phyloP scores from a whole-genome alignment of 2,888 invertebrate genomes.

The Caenorhabditis plicata region DNA sequence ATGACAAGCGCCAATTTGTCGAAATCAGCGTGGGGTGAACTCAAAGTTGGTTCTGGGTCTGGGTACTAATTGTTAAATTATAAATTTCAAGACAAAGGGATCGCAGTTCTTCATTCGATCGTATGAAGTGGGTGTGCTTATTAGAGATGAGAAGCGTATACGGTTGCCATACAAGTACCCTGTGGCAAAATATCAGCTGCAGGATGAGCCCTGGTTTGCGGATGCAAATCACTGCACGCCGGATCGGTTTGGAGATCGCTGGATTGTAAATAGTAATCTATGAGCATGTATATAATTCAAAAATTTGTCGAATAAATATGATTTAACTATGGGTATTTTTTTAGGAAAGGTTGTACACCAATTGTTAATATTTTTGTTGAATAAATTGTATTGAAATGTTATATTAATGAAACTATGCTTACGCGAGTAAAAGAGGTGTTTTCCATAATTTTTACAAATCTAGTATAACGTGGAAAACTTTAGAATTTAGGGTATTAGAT shows the following conservation, averaged over 20 bases:
- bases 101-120: slow-evolving; percentile 41
- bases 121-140: slow-evolving; percentile 58
- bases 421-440: too few species aligned
- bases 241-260: slow-evolving; percentile 17
- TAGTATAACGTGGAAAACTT: too few species aligned
- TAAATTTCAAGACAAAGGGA: slow-evolving; percentile 28
- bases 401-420: too few species aligned
- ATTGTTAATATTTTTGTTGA: too few species aligned
- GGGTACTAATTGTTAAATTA: slow-evolving; percentile 6
- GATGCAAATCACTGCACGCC: slow-evolving; percentile 13
- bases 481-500: too few species aligned
- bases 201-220: slow-evolving; percentile 30
- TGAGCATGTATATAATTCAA: too few species aligned
- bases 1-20: slow-evolving; percentile 86
- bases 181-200: slow-evolving; percentile 18
- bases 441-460: too few species aligned
- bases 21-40: slow-evolving; percentile 91
- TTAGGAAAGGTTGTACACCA: too few species aligned
- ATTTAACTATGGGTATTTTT: too few species aligned
- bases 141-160: slow-evolving; percentile 35
- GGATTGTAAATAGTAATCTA: too few species aligned
- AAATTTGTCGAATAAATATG: too few species aligned
- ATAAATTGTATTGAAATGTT: too few species aligned
- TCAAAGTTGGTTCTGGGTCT: slow-evolving; percentile 69
- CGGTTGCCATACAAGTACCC: slow-evolving; percentile 58